A percentile compares a stretch with the other conserved stretches of the same genome.
These are phyloP conservation scores for Intellagama lesueurii DNA, from an alignment of 2,797 vertebrate species.

Conservation along the genomic window DNA sequence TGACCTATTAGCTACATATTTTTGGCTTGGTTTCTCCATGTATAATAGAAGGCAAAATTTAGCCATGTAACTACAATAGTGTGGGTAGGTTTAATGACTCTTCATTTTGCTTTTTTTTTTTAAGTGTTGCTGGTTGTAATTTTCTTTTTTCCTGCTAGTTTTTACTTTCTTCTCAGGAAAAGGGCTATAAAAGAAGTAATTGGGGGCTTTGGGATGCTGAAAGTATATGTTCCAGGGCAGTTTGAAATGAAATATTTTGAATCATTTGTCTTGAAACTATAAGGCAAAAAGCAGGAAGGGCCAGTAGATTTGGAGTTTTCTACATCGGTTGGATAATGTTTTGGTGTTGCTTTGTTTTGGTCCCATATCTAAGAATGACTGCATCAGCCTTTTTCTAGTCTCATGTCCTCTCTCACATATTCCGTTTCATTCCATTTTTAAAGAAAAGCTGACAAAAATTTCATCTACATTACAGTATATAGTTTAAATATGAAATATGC, in stretches of 20 bases:
- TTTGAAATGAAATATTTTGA: conserved; percentile 52
- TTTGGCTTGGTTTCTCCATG: conserved; percentile 13
- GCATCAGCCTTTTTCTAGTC: background rate
- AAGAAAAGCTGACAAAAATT: background rate
- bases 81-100: conserved; percentile 3
- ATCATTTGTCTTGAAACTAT: conserved; percentile 63
- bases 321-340: too few species aligned
- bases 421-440: background rate
- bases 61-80: background rate
- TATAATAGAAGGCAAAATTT: conserved; percentile 23
- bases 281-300: conserved; percentile 58
- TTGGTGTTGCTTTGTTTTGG: background rate
- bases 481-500: background rate
- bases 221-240: conserved; percentile 10
- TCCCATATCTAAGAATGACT: background rate
- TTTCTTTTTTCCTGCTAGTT: background rate
- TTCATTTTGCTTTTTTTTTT: background rate
- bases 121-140: background rate
- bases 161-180: background rate
- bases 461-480: background rate
- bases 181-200: conserved; percentile 46
- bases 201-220: conserved; percentile 36
- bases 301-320: conserved; percentile 59
- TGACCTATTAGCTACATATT: background rate
- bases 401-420: background rate